Base-by-base conservation (phyloP, 2,113 vertebrate species). In the Trachemys scripta region DNA sequence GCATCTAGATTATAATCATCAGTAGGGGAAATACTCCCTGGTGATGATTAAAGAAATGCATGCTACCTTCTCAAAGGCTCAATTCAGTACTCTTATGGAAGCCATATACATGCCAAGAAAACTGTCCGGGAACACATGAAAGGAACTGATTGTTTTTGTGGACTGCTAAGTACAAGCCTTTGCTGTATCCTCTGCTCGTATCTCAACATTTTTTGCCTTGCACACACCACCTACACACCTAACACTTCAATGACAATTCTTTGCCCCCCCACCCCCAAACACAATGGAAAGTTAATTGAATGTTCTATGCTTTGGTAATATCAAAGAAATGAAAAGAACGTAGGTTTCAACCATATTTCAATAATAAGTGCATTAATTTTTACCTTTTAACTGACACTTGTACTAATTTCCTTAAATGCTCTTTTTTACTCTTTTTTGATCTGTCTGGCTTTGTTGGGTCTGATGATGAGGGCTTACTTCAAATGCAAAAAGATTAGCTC, bases 351-450 rank as follows among this genome's bases (percentile, higher is more conserved):
- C 98, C 96, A 97, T 98, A 98, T 98, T 98, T 98, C 98, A 98
- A 98, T 98, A 98, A 98, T 98, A 98, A 98, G 97, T 98, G 97
- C 98, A 98, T 98, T 98, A 98, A 98, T 98, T 98, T 98, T 98
- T 98, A 98, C 98, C 98, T 98, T 98, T 98, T 98, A 98, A 98
- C 98, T 98, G 98, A 98, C 98, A 98, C 98, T 98, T 98, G 98
- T 98, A 98, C 98, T 98, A 98, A 98, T 98, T 98, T 98, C 98
- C 98, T 98, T 98, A 98, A 98, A 98, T 98, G 98, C 97, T 98
- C 98, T 98, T 98, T 98, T 97, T 96, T 97, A 97, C 95, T 98
- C 98, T 97, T 98, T 57, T 98, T 98, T 98, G 98, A 98, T 98
- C 98, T 98, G 98, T 98, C 98, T 98, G 97, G 97, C 98, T 98